These are phyloP conservation scores for Podilymbus podiceps DNA, from an alignment of 2,113 vertebrate species.

Conservation along the genomic window DNA sequence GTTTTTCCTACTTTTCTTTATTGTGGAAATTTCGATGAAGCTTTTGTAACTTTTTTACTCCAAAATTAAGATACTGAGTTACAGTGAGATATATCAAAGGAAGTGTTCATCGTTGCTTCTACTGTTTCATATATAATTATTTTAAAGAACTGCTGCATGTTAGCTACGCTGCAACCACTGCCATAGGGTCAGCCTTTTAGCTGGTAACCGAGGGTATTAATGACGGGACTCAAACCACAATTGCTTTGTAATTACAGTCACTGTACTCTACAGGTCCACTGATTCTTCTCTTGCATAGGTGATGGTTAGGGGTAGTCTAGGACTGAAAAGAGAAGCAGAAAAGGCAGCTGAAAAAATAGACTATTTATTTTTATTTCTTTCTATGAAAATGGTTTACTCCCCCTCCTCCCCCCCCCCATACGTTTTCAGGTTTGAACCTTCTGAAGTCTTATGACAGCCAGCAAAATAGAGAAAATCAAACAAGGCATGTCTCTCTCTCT, in stretches of 20 bases:
- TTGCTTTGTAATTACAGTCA: neutral
- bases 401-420: no score
- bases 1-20: neutral
- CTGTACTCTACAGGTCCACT: fast-evolving
- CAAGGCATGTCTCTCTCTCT: neutral
- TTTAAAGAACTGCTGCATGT: neutral
- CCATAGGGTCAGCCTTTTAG: neutral
- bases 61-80: neutral
- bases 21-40: neutral
- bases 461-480: neutral
- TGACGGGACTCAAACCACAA: neutral
- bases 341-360: neutral
- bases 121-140: neutral
- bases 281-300: neutral
- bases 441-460: neutral
- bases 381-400: neutral
- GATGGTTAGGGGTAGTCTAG: neutral
- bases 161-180: neutral
- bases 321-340: neutral
- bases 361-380: neutral
- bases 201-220: neutral
- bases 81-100: neutral
- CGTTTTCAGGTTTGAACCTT: neutral
- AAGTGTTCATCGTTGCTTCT: neutral
- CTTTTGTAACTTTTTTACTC: neutral